Base-by-base conservation (phyloP, 1,140 invertebrate species). In the Lasioglossum albipes region DNA sequence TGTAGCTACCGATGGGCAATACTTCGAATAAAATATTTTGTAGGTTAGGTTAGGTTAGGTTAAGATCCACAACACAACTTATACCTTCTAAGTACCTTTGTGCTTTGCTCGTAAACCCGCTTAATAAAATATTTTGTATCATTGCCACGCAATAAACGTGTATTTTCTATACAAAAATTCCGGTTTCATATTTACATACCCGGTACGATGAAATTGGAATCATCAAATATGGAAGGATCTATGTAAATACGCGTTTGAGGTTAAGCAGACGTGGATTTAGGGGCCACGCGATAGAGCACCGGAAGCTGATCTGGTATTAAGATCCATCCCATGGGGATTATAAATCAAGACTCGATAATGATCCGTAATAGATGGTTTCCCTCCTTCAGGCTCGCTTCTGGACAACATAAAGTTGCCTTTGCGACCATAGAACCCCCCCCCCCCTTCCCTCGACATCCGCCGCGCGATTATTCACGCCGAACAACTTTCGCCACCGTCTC, bases 391-490 rank as follows among this genome's bases (percentile, higher is more conserved):
- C 22, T 49, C 61, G 36, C 65, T 22, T 67, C 59, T 49, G 57
- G 80, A 65, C 78, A 78, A 76, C 69, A 41, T 65, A 73, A 82
- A 86, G 79, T 75, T 57, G 66, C 67, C 57, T 31, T 31, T 22
- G 45, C 22, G 27, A 41, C 45, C 62, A 13, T 7, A n/a, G 65
- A 70, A 57, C 64, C 49, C 27, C 2, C 42, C 42, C 42, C 45
- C 45, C 42, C 42, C 45, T 7, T 45, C 45, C 45, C 66, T 42
- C 49, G 36, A 36, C 1, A 36, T 36, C 57, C 61, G 57, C 73
- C 66, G 75, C 81, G 75, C 88, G 88, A 89, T 90, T 89, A 89
- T 89, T 90, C 88, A 89, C 84, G 85, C 83, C 88, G 86, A 80
- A 77, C 82, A 81, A 81, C 82, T 88, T 87, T 80, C 66, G 45